Evolutionary conservation across 2,888 invertebrate species (phyloP), one percentile per base, ranked within the genome.

Genomic region (Anodontia alba): DNA sequence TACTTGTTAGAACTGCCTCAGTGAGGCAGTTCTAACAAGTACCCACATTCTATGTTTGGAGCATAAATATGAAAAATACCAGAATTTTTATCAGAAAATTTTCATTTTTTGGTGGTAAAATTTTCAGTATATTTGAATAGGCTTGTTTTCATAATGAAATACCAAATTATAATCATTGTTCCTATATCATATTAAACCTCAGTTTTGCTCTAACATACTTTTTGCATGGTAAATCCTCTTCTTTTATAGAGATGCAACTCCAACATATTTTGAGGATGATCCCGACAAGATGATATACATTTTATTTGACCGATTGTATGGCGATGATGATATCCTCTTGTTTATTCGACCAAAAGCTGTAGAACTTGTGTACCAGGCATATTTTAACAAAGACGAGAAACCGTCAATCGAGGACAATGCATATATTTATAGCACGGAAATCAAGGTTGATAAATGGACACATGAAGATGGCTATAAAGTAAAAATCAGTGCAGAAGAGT

Each of bases 271-370:
- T 5, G 76, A 66, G 69, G 81, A 83, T 51, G 81, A 84, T 42
- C 76, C 83, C n/a, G 75, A 87, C 42, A 83, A 80, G 69, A 84
- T 87, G 87, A 81, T 87, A 26, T 87, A 84, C 38, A 81, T 84
- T 17, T 43, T 78, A 66, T 87, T 84, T 73, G 76, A 87, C 49
- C 71, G 84, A 29, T 46, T 74, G 46, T 76, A 80, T 71, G 76
- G 68, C 8, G 83, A 83, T 33, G 87, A 84, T 36, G 87, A 85
- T 42, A 76, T 85, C 31, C 76, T 85, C 7, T 43, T 85, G 8
- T 85, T 85, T 36, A 73, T 85, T 20, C 31, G 80, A 54, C 85
- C 85, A n/a, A 85, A 85, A 33, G 73, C 85, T 8, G 81, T 73
- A 20, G 80, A 74, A 66, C 72, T 82, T 71, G 83, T 80, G 7